Evolutionary conservation across 2,888 invertebrate species (phyloP), one percentile per base, ranked within the genome.

Genomic region (Acronicta leporina): DNA sequence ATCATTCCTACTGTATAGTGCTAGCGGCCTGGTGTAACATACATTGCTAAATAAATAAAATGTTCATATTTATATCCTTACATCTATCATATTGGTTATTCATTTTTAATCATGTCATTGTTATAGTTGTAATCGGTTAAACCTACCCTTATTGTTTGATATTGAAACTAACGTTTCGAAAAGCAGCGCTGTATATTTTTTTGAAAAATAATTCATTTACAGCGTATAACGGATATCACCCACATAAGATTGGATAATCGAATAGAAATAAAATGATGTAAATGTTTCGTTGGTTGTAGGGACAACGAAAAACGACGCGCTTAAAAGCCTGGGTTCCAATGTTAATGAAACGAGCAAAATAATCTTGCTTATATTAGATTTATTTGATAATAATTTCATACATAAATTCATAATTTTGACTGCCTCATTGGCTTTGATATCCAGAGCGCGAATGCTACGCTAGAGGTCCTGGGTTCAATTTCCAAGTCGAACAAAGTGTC

Each of bases 21-120:
- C 66, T 69, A 71, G 68, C 61, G 56, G 61, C 61, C 60, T 60
- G 65, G 53, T 44, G 45, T 52, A 49, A 58, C 55, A 57, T 62
- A 58, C 54, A 63, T 58, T 42, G 53, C 48, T 47, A 63, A 73
- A 65, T 75, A 73, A 70, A 73, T 75, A 67, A 57, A 59, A 63
- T 41, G 44, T 59, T 57, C 50, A 50, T 71, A 64, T 62, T 65
- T 64, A 47, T 53, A 73, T 41, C 55, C 63, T 61, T 73, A 70
- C 46, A 7, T 14, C 61, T 72, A 72, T 38, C 13, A 48, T 52
- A 55, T 49, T 46, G 68, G 63, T 58, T 72, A 58, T 27, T 51
- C 63, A 46, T 50, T 25, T 62, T 52, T 41, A 13, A 7, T 42
- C 45, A 38, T 57, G 35, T 46, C 20, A 27, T 9, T 55, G 43